Conservation (phyloP, 2,797 vertebrate genomes). For the Neopelma chrysocephalum region DNA sequence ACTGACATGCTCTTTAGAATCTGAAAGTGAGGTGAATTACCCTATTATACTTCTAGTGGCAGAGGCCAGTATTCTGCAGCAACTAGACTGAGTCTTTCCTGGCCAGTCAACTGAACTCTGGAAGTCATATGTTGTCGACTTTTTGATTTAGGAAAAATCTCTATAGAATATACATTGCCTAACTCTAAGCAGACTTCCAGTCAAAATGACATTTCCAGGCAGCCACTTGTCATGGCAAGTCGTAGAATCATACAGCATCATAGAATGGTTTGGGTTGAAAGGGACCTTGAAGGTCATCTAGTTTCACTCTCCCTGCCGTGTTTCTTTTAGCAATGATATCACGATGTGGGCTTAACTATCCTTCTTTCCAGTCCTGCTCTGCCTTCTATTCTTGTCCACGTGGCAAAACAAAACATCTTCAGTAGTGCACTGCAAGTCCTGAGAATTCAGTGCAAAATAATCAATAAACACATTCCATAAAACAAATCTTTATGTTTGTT, state of each 20-base stretch:
- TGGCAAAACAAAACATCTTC: background rate
- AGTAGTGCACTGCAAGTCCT: background rate
- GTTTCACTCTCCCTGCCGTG: fast-evolving
- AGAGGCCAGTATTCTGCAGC: background rate
- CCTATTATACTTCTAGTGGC: background rate
- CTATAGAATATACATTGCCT: background rate
- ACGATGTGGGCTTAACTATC: background rate
- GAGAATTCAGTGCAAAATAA: background rate
- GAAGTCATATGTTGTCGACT: background rate
- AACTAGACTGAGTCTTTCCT: background rate
- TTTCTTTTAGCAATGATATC: background rate
- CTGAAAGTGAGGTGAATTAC: background rate
- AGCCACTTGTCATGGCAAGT: background rate
- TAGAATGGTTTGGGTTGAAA: background rate
- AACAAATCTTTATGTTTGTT: background rate
- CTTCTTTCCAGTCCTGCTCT: background rate
- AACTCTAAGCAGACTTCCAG: background rate
- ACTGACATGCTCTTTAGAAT: background rate
- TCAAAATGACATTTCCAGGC: background rate
- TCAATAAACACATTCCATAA: background rate
- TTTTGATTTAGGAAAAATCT: background rate
- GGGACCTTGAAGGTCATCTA: background rate
- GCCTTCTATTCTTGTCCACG: background rate
- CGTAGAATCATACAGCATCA: background rate
- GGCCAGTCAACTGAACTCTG: background rate